Percentiles rank a stretch among this genome's conserved stretches.
Conservation (phyloP, 2,797 vertebrate genomes). For the Gallinago nigripennis region DNA sequence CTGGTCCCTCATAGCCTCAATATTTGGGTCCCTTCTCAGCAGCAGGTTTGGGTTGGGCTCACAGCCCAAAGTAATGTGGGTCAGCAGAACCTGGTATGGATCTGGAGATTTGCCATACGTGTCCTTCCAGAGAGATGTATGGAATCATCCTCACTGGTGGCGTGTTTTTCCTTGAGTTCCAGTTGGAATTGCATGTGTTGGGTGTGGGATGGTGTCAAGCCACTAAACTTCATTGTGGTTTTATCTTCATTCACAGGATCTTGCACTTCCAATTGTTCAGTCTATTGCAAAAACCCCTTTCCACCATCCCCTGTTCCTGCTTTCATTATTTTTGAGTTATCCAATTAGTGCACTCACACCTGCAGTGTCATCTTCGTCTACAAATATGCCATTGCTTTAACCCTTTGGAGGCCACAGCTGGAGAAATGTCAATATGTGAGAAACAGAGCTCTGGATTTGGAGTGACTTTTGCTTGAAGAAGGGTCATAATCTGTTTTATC, state of each 20-base stretch:
- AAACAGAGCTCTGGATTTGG: neutral
- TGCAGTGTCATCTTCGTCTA: neutral
- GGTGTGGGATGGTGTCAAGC: neutral
- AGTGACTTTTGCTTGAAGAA: neutral
- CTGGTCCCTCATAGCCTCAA: neutral
- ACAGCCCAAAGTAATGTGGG: neutral
- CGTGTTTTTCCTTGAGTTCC: neutral
- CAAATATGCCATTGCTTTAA: neutral
- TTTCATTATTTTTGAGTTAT: neutral
- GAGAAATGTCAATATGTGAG: neutral
- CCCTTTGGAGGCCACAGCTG: neutral
- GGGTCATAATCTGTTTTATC: neutral
- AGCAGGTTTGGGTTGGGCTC: neutral
- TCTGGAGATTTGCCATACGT: neutral
- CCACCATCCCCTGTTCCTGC: neutral
- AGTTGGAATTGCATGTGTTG: neutral
- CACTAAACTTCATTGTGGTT: neutral
- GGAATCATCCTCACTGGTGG: accelerated
- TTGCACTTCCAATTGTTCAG: neutral
- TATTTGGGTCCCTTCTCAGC: neutral
- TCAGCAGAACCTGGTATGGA: neutral
- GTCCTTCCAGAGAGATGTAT: neutral
- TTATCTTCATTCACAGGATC: neutral
- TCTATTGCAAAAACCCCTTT: neutral
- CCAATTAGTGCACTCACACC: conserved; percentile 14